Conservation (phyloP, 2,113 vertebrate genomes). For the Bubalus kerabau region DNA sequence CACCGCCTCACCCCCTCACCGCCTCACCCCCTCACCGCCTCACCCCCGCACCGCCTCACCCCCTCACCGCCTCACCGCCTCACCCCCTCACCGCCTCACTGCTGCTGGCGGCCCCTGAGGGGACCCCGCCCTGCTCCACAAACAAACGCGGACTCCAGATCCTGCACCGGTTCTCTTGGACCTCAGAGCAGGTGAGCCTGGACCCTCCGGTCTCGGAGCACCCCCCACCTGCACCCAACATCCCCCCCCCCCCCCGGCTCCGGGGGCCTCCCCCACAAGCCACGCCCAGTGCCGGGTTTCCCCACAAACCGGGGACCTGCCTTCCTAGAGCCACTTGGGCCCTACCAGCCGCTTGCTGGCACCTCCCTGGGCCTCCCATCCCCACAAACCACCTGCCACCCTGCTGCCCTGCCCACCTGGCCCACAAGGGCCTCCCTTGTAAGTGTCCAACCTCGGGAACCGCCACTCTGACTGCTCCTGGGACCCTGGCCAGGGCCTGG, state of each 20-base stretch:
- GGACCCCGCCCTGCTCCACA: not conserved
- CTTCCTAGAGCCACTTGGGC: not conserved
- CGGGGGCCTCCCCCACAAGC: not conserved
- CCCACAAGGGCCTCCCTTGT: not conserved
- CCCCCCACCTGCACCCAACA: not conserved
- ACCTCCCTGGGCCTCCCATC: not conserved
- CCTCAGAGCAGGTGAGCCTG: not conserved
- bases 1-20: no score
- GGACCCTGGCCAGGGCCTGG: not conserved
- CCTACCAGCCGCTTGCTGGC: not conserved
- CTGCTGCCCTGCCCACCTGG: not conserved
- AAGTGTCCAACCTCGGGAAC: not conserved
- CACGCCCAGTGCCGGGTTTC: not conserved
- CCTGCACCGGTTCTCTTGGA: not conserved
- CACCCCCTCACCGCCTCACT: no score
- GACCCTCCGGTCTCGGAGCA: no score
- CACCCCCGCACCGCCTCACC: no score
- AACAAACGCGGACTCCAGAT: not conserved
- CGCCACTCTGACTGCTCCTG: not conserved
- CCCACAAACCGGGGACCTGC: not conserved
- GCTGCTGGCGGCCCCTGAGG: not conserved
- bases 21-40: no score
- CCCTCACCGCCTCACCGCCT: no score
- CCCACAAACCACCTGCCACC: not conserved
- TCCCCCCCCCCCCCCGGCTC: fast-evolving